Evolutionary conservation across 2,888 invertebrate species (phyloP).

Genomic region (Rhynchonema sp.): DNA sequence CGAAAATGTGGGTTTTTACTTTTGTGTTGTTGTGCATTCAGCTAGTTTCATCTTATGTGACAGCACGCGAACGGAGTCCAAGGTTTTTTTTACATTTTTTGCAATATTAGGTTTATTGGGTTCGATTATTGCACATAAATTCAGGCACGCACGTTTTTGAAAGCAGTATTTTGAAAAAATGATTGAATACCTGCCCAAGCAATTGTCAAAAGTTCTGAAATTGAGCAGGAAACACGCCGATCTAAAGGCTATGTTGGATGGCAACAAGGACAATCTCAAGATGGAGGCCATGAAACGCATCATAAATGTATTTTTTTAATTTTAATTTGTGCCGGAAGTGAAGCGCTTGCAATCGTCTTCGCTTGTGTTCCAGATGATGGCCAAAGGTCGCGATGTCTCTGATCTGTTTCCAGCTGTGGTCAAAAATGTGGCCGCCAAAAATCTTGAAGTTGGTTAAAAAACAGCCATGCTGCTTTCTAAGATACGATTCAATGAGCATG

Average conservation of each 20-base stretch:
- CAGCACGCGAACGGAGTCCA: no score
- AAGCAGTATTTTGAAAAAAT: no score
- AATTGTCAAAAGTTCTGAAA: no score
- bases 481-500: neutral
- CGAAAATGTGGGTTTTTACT: neutral
- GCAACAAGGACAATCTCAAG: conserved; percentile 86
- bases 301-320: conserved; percentile 67
- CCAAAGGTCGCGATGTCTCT: conserved; percentile 92
- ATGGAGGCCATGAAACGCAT: conserved; percentile 98
- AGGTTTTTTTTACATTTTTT: no score
- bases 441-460: conserved; percentile 62
- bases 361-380: conserved; percentile 55
- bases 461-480: no score
- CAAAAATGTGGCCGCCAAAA: conserved; percentile 98
- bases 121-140: no score
- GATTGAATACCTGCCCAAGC: no score
- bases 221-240: conserved; percentile 56
- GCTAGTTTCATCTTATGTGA: no score
- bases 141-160: no score
- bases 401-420: conserved; percentile 93
- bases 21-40: no score
- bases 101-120: no score
- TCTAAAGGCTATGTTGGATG: conserved; percentile 87
- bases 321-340: no score
- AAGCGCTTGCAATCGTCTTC: neutral